Percentiles rank a stretch among this genome's conserved stretches.
phyloP scores from a whole-genome alignment of 2,797 vertebrate genomes.

The Periophthalmus magnuspinnatus region DNA sequence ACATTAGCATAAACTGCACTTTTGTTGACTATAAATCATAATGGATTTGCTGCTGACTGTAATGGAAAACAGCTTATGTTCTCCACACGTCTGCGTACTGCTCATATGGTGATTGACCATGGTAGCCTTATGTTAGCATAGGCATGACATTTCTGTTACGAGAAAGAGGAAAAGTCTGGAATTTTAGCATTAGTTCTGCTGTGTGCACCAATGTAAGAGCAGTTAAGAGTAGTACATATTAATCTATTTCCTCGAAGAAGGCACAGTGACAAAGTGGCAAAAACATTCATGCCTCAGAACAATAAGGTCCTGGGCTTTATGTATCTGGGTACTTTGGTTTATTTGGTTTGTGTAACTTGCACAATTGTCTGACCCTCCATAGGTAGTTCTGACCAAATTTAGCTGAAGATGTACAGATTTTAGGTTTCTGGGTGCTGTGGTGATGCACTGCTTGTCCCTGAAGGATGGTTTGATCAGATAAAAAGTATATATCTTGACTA shows the following conservation, averaged over 20 bases:
- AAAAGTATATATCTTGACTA: no score
- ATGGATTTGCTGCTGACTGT: constrained; percentile 34
- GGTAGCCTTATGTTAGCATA: background rate
- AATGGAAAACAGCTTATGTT: constrained; percentile 28
- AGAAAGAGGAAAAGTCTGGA: background rate
- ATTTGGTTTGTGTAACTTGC: no score
- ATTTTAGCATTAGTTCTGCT: background rate
- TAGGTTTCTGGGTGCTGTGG: no score
- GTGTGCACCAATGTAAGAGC: background rate
- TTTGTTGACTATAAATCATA: constrained; percentile 57
- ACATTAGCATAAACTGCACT: constrained; percentile 60
- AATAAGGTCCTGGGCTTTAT: no score
- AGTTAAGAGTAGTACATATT: background rate
- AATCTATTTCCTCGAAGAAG: background rate
- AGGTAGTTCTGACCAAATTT: no score
- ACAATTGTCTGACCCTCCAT: no score
- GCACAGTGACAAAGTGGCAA: no score
- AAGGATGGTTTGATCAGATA: no score
- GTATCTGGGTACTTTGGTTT: no score
- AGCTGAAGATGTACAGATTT: no score
- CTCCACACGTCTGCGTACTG: constrained; percentile 4
- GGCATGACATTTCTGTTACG: background rate
- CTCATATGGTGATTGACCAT: constrained; percentile 5
- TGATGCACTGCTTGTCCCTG: no score
- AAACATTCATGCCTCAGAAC: no score